These are phyloP conservation scores for Valencia hispanica DNA, from an alignment of 2,797 vertebrate genomes.

Conservation along the genomic window DNA sequence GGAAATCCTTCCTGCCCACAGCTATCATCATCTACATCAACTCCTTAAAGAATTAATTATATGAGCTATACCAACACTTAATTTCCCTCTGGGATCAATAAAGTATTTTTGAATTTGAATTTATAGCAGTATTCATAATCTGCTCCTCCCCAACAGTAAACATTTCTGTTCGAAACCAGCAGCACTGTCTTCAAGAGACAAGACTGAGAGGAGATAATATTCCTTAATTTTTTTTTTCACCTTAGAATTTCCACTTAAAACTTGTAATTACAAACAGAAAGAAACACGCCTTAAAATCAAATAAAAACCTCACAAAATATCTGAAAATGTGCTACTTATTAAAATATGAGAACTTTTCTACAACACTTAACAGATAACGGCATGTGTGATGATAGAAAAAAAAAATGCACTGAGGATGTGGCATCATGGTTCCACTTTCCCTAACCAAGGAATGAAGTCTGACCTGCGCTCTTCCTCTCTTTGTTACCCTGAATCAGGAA, in stretches of 20 bases:
- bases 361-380: background rate
- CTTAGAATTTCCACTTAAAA: background rate
- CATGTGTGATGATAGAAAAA: background rate
- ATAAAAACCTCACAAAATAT: background rate
- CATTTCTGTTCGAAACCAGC: conserved; percentile 24
- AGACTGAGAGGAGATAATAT: conserved; percentile 1
- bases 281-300: background rate
- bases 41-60: too few relatives aligned
- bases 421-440: conserved; percentile 34
- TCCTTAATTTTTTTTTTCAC: too few relatives aligned
- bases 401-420: conserved; percentile 28
- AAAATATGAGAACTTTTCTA: background rate
- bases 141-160: conserved; percentile 55
- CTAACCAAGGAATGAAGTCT: conserved; percentile 61
- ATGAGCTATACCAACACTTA: too few relatives aligned
- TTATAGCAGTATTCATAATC: conserved; percentile 35
- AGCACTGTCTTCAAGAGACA: background rate
- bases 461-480: conserved; percentile 75
- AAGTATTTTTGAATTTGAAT: too few relatives aligned
- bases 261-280: background rate
- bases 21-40: too few relatives aligned
- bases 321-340: background rate
- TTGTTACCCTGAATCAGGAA: conserved; percentile 72
- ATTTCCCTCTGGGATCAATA: too few relatives aligned
- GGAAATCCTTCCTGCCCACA: too few relatives aligned